phyloP scores from a whole-genome alignment of 2,888 invertebrate genomes.

The Trichogramma dendrolimi region DNA sequence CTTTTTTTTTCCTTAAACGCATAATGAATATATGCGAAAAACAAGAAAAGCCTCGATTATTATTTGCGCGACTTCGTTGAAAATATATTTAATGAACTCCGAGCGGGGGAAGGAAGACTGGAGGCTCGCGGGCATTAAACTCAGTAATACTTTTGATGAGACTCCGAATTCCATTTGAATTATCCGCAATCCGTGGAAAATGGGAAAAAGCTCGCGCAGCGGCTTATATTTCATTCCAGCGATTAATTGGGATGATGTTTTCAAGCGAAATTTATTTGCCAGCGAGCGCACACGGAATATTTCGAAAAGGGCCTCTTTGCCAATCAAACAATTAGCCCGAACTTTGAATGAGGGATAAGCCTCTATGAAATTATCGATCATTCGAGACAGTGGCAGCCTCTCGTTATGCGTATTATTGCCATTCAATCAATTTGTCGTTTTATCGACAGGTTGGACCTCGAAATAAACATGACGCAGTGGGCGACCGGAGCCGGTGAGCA shows the following conservation, averaged over 20 bases:
- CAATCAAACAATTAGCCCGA: neutral
- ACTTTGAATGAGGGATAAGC: neutral
- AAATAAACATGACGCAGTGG: conserved; percentile 54
- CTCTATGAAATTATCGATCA: neutral
- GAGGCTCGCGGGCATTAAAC: too few relatives aligned
- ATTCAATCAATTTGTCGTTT: too few relatives aligned
- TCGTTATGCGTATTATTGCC: too few relatives aligned
- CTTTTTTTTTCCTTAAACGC: neutral
- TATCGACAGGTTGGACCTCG: conserved; percentile 44
- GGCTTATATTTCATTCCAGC: too few relatives aligned
- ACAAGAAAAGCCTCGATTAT: neutral
- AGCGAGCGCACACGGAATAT: too few relatives aligned
- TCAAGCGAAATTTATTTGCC: too few relatives aligned
- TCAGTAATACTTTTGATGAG: too few relatives aligned
- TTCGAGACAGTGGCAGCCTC: neutral
- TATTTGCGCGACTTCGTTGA: neutral
- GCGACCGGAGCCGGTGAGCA: conserved; percentile 46
- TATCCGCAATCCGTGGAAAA: too few relatives aligned
- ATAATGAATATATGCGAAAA: neutral
- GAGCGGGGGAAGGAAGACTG: neutral
- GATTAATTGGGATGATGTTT: too few relatives aligned
- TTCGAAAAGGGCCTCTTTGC: too few relatives aligned
- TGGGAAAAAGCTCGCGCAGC: too few relatives aligned
- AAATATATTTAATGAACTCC: neutral
- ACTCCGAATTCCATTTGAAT: too few relatives aligned